Evolutionary conservation across 2,888 invertebrate genomes (phyloP).

Genomic region (Leuctra nigra): DNA sequence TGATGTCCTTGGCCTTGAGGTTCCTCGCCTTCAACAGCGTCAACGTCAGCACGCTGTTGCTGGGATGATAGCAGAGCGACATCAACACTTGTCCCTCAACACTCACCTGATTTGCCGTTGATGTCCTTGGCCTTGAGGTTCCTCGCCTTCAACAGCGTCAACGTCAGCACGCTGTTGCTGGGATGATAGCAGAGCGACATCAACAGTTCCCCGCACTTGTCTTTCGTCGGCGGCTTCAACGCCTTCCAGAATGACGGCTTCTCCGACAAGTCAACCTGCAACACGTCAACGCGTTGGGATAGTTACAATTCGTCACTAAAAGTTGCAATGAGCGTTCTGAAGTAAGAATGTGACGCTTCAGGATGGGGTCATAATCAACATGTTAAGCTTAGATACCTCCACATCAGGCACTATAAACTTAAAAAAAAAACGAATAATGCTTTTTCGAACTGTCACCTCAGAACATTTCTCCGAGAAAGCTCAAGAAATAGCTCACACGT

Average conservation of each 20-base stretch:
- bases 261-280: conserved; percentile 82
- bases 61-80: conserved; percentile 92
- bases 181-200: conserved; percentile 94
- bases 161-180: conserved; percentile 85
- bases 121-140: conserved; percentile 95
- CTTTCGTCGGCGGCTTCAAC: conserved; percentile 84
- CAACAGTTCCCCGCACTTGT: conserved; percentile 86
- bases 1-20: conserved; percentile 93
- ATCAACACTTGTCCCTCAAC: conserved; percentile 58
- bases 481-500: too few relatives aligned
- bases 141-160: conserved; percentile 85
- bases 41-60: conserved; percentile 86
- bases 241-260: conserved; percentile 95
- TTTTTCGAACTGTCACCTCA: too few relatives aligned
- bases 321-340: too few relatives aligned
- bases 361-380: too few relatives aligned
- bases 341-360: too few relatives aligned
- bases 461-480: too few relatives aligned
- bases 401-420: too few relatives aligned
- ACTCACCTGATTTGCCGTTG: conserved; percentile 84
- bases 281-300: too few relatives aligned
- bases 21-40: conserved; percentile 89
- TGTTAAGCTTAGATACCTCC: too few relatives aligned
- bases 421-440: too few relatives aligned
- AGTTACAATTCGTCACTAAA: too few relatives aligned